Evolutionary conservation across 1,140 invertebrate species (phyloP), one percentile per base, ranked within the genome.

Genomic region (Drosophila grimshawi): DNA sequence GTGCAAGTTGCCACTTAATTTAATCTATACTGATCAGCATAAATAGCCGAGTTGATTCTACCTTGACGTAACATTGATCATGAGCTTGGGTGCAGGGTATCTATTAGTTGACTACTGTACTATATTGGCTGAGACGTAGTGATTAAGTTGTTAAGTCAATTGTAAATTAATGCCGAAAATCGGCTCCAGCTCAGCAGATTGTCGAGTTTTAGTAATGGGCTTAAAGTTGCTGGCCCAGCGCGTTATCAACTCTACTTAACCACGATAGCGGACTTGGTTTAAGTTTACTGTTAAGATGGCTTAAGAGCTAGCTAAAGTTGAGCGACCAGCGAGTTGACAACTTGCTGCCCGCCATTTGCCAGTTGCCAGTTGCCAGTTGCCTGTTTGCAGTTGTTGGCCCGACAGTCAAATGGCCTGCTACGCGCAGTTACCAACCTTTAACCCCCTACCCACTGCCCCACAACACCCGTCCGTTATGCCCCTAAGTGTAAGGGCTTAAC

Each of bases 331-430:
- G 53, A 57, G 45, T 59, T 66, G 69, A 59, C 69, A 61, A 68
- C 65, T 49, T 60, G 55, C 65, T 67, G 35, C 11, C 63, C 37
- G 52, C n/a, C 19, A 65, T 41, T 46, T 64, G 39, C 6, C 35
- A 52, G 65, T 32, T 59, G 39, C 6, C 35, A 52, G 65, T 32
- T 59, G 19, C 19, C 19, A 19, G 19, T 19, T 19, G 19, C 19
- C 19, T 19, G 55, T 67, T 61, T 57, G 4, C 62, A 41, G 68
- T 71, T 57, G 52, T 64, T 64, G 52, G 29, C 57, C 74, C 77
- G 77, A 85, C 81, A 85, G 78, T 85, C 81, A 86, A 85, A 86
- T 81, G 81, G 81, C 77, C 64, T 78, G 81, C 65, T 19, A 53
- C 66, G 37, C 32, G 43, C 19, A 1, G 19, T 19, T 19, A 19